Evolutionary conservation across 2,797 vertebrate genomes (phyloP), one percentile per base, ranked within the genome.

Genomic region (Tinamus major): DNA sequence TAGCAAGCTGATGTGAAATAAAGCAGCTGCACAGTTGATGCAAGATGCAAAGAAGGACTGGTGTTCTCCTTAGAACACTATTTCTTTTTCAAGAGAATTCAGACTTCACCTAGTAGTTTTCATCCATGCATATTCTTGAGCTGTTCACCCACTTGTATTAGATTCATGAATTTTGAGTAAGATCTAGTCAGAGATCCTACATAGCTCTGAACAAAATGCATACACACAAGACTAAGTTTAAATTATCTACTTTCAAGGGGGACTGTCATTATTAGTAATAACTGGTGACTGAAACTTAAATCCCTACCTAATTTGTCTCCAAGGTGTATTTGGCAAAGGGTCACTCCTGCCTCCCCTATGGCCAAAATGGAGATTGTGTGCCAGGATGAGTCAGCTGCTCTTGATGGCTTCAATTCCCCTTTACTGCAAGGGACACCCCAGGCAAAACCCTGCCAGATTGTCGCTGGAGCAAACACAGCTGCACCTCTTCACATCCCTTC

Each of bases 291-390:
- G 81, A 81, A 84, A 59, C 26, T 21, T 35, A 19, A 79, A 56
- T 4, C 74, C 27, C 16, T 55, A 3, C 17, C 24, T 67, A 63
- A 42, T 23, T 64, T 86, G 79, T 53, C 24, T 68, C 18, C 33
- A 44, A 69, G 31, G 31, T 59, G 3, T 31, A 10, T 70, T 68
- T 64, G 8, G 39, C 48, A 15, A 53, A 59, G 24, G 41, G 49
- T 9, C 39, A 8, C n/a, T 80, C 49, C 41, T 59, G 83, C 24
- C n/a, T 75, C 37, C 31, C 39, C 31, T 42, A n/a, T 44, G 23
- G 39, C 39, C 41, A 76, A 72, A 44, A 65, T 0, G 2, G 5
- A 7, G 7, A 11, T 23, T 37, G 0, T 17, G 31, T 82, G 46
- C 65, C n/a, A 61, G 62, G 23, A 78, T 67, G 23, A 51, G 17